These are phyloP conservation scores for Sebastes matsubarae DNA, from an alignment of 2,797 vertebrate species.

Conservation along the genomic window DNA sequence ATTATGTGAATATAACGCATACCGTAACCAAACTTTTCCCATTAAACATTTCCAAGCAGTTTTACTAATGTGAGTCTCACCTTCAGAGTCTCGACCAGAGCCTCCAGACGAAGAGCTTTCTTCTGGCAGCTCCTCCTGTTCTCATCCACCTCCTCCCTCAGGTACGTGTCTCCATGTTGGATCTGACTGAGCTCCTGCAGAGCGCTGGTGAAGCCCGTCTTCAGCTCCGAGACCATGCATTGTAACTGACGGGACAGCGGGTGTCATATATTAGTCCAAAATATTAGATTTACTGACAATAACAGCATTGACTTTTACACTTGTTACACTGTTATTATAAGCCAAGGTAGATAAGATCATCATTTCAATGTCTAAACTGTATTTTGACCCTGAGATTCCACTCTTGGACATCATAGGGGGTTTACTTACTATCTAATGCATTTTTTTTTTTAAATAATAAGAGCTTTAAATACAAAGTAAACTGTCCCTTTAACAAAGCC, in stretches of 20 bases:
- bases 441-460: background rate
- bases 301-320: background rate
- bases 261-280: fast-evolving
- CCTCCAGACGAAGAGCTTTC: conserved; percentile 77
- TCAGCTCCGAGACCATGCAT: conserved; percentile 83
- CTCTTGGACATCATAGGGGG: background rate
- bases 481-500: conserved; percentile 30
- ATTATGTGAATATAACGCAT: background rate
- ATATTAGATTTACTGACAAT: background rate
- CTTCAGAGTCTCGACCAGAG: conserved; percentile 79
- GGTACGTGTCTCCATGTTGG: conserved; percentile 80
- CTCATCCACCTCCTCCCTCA: conserved; percentile 82
- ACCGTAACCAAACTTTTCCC: background rate
- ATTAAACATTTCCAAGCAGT: background rate
- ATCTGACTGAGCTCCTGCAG: conserved; percentile 82
- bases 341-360: fast-evolving
- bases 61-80: conserved; percentile 45
- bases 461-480: background rate
- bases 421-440: background rate
- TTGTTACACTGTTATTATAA: too few relatives aligned
- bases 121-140: conserved; percentile 79
- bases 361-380: background rate
- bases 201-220: conserved; percentile 79
- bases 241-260: conserved; percentile 70
- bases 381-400: background rate